Evolutionary conservation across 2,113 vertebrate genomes (phyloP).

Genomic region (Furnarius figulus): DNA sequence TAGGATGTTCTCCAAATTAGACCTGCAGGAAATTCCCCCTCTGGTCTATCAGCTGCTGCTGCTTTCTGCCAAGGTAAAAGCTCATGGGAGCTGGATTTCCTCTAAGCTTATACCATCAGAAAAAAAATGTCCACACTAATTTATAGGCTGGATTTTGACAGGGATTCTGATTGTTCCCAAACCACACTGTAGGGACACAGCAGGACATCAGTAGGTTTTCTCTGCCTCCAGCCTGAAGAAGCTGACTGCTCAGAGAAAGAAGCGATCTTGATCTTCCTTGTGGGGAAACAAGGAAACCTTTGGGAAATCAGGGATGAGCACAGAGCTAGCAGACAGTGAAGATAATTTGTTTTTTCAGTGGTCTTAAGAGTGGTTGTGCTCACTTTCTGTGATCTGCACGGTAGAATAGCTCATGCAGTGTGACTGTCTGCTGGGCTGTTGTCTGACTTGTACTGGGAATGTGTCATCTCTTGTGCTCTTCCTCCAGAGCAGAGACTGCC

Average conservation of each 20-base stretch:
- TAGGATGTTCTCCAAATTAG: conserved; percentile 87
- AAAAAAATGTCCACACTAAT: background rate
- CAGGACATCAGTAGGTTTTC: background rate
- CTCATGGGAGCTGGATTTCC: fast-evolving
- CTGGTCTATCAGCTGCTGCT: conserved; percentile 94
- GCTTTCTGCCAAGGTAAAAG: conserved; percentile 88
- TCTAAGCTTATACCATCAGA: background rate
- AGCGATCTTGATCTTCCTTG: background rate
- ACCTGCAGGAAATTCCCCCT: conserved; percentile 94
- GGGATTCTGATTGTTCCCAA: background rate
- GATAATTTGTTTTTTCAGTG: background rate
- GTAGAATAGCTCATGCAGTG: background rate
- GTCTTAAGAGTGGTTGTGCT: background rate
- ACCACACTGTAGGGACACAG: background rate
- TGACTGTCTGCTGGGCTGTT: background rate
- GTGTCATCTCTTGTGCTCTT: background rate
- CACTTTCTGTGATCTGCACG: background rate
- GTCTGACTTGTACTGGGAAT: background rate
- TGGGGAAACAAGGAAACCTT: background rate
- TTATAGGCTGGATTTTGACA: background rate
- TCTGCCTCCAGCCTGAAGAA: background rate
- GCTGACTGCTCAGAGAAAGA: background rate
- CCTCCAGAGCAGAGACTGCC: background rate
- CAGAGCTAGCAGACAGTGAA: background rate
- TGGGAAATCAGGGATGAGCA: background rate